Evolutionary conservation across 1,140 invertebrate genomes (phyloP).

Genomic region (Rhyzopertha dominica): DNA sequence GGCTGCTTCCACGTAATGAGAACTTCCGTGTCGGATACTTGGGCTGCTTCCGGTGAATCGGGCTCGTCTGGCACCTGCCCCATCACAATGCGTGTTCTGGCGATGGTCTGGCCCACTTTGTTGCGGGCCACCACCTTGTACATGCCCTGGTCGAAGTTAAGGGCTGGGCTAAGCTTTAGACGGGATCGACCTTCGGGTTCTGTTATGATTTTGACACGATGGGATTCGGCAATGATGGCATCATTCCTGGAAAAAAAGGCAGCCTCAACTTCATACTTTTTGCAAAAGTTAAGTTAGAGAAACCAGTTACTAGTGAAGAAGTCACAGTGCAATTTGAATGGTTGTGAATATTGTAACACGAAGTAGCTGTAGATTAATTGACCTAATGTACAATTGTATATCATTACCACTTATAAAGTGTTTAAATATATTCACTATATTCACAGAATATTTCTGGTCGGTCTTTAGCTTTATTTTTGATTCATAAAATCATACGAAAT

Average conservation of each 20-base stretch:
- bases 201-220: slow-evolving; percentile 68
- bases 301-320: no score
- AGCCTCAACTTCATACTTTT: no score
- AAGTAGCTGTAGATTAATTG: no score
- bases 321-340: no score
- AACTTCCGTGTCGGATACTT: slow-evolving; percentile 80
- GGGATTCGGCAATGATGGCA: slow-evolving; percentile 73
- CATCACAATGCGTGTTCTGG: slow-evolving; percentile 68
- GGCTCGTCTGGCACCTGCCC: slow-evolving; percentile 72
- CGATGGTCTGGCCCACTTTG: slow-evolving; percentile 70
- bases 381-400: no score
- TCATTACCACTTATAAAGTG: no score
- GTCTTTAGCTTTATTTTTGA: no score
- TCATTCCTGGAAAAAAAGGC: slow-evolving; percentile 66
- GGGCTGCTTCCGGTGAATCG: slow-evolving; percentile 78
- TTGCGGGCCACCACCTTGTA: slow-evolving; percentile 95
- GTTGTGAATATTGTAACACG: no score
- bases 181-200: slow-evolving; percentile 75
- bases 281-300: no score
- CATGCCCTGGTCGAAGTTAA: slow-evolving; percentile 79
- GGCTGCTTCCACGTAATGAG: slow-evolving; percentile 86
- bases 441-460: no score
- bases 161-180: slow-evolving; percentile 67
- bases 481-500: no score
- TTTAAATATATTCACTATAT: no score